Conservation (phyloP, 2,113 vertebrate genomes). For the Megaptera novaeangliae region DNA sequence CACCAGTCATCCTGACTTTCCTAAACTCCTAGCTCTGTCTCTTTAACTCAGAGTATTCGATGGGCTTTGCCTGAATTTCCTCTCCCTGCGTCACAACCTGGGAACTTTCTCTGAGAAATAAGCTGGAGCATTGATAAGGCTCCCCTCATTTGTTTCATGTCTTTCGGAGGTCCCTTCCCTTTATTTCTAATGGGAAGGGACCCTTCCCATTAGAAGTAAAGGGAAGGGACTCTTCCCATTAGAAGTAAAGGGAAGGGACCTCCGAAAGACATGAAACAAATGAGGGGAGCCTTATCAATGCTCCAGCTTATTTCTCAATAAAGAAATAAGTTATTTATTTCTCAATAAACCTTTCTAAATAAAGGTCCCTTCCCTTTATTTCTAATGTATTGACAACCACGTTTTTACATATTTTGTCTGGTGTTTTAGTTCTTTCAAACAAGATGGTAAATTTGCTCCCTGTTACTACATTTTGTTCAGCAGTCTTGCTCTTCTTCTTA, state of each 20-base stretch:
- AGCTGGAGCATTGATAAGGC: background rate
- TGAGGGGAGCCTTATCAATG: too few species aligned
- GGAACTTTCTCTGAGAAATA: background rate
- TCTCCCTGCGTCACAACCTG: background rate
- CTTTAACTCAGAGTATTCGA: background rate
- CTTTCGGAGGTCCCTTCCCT: background rate
- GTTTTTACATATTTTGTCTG: background rate
- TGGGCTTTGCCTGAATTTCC: background rate
- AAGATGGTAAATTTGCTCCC: background rate
- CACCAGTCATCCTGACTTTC: background rate
- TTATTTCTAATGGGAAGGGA: background rate
- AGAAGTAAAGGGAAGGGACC: too few species aligned
- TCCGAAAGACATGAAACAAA: too few species aligned
- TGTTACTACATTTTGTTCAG: background rate
- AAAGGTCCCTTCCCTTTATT: background rate
- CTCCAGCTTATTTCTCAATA: too few species aligned
- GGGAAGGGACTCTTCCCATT: too few species aligned
- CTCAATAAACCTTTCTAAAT: too few species aligned
- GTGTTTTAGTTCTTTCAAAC: background rate
- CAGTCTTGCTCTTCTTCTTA: background rate
- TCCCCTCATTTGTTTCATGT: background rate
- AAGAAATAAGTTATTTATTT: background rate
- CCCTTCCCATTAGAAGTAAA: too few species aligned
- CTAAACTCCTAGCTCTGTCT: background rate
- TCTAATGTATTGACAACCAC: background rate